Conservation (phyloP, 1,140 invertebrate genomes). For the Achroia grisella region DNA sequence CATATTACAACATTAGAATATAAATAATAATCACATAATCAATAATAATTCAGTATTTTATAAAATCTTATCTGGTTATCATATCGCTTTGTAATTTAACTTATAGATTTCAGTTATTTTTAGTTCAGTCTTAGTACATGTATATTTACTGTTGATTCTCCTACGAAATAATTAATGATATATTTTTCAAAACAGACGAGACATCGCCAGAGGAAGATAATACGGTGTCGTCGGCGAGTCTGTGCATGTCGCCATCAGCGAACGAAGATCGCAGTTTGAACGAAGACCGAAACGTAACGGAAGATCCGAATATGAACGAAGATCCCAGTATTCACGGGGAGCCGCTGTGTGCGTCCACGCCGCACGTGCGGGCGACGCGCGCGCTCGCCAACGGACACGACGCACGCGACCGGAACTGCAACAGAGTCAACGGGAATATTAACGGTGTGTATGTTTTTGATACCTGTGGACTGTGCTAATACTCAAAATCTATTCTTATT, state of each 20-base stretch:
- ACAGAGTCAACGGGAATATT: constrained; percentile 49
- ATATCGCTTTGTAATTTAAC: too few species aligned
- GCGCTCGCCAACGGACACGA: constrained; percentile 26
- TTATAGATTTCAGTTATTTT: too few species aligned
- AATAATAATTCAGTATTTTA: too few species aligned
- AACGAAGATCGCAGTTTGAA: constrained; percentile 1
- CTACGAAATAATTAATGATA: not conserved
- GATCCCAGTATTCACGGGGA: not conserved
- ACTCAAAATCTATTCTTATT: too few species aligned
- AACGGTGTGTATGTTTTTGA: constrained; percentile 45
- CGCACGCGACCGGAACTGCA: constrained; percentile 13
- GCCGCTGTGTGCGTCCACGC: constrained; percentile 42
- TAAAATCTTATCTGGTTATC: too few species aligned
- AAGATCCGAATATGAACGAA: not conserved
- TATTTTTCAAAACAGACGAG: constrained; percentile 31
- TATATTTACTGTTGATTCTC: too few species aligned
- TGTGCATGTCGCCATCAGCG: constrained; percentile 46
- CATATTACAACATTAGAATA: too few species aligned
- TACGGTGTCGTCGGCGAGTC: constrained; percentile 57
- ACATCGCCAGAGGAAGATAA: constrained; percentile 38
- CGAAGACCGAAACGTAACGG: constrained; percentile 1
- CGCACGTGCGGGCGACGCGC: constrained; percentile 10
- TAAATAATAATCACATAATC: too few species aligned
- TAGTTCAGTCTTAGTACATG: too few species aligned
- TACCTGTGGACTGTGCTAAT: too few species aligned